Percentiles rank a stretch among this genome's conserved stretches.
phyloP scores from a whole-genome alignment of 2,113 vertebrate species.

The Mormoops blainvillei region DNA sequence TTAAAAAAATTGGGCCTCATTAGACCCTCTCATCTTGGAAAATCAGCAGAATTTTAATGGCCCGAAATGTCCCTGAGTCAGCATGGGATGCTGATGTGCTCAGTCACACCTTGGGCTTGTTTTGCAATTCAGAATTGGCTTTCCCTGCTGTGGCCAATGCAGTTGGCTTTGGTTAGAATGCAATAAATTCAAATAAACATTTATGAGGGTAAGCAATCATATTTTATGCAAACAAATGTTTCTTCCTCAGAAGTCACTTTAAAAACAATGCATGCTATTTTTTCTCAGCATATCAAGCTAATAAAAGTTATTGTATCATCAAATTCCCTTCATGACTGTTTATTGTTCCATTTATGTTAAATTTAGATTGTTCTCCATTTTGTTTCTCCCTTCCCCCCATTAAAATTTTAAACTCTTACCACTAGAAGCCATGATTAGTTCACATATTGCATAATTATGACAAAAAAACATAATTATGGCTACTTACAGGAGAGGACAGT shows the following conservation, averaged over 20 bases:
- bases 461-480: not conserved
- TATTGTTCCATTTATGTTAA: constrained; percentile 55
- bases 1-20: constrained; percentile 10
- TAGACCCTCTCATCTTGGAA: not conserved
- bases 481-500: not conserved
- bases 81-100: not conserved
- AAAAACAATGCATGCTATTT: constrained; percentile 65
- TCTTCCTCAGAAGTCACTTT: constrained; percentile 62
- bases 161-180: constrained; percentile 46
- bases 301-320: constrained; percentile 63
- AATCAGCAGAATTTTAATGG: constrained; percentile 67
- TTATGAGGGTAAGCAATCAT: constrained; percentile 65
- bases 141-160: constrained; percentile 26
- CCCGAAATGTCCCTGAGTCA: not conserved
- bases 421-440: constrained; percentile 14
- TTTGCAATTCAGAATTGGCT: constrained; percentile 58
- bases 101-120: constrained; percentile 10
- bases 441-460: not conserved
- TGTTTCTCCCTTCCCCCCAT: not conserved
- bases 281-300: constrained; percentile 59
- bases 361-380: constrained; percentile 53
- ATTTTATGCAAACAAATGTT: constrained; percentile 71
- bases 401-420: constrained; percentile 43
- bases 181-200: constrained; percentile 65
- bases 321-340: constrained; percentile 61